Conservation (phyloP, 2,113 vertebrate species). For the Callaeas wilsoni region DNA sequence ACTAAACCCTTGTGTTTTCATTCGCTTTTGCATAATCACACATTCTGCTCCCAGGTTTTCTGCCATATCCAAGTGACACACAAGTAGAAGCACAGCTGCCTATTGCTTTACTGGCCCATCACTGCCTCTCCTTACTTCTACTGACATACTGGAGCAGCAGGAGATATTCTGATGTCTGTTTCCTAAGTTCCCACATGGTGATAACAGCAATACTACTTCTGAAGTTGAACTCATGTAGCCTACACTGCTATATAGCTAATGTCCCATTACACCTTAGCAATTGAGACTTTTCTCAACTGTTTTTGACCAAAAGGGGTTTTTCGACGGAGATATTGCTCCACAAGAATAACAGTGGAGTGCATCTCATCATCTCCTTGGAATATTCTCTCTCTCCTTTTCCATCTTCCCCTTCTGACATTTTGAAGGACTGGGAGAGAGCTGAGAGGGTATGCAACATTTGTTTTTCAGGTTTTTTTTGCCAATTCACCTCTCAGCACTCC, state of each 20-base stretch:
- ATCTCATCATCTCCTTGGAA: background rate
- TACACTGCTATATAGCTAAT: background rate
- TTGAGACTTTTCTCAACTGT: fast-evolving
- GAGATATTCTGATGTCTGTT: background rate
- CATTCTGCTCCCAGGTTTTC: background rate
- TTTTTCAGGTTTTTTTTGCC: background rate
- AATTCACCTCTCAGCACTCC: background rate
- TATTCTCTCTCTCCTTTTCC: background rate
- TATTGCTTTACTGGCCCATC: background rate
- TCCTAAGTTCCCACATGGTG: background rate
- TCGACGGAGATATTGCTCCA: background rate
- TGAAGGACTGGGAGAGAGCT: background rate
- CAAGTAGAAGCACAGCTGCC: background rate
- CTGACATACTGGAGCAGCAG: background rate
- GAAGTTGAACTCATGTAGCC: background rate
- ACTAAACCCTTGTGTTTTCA: background rate
- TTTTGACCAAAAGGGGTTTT: background rate
- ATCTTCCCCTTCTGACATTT: background rate
- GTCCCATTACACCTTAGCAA: background rate
- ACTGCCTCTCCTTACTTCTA: background rate
- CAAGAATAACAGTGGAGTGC: background rate
- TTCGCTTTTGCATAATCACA: background rate
- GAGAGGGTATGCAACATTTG: background rate
- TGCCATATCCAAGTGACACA: background rate
- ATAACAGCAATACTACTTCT: background rate